phyloP scores from a whole-genome alignment of 2,888 invertebrate genomes.

The Neria commutata region DNA sequence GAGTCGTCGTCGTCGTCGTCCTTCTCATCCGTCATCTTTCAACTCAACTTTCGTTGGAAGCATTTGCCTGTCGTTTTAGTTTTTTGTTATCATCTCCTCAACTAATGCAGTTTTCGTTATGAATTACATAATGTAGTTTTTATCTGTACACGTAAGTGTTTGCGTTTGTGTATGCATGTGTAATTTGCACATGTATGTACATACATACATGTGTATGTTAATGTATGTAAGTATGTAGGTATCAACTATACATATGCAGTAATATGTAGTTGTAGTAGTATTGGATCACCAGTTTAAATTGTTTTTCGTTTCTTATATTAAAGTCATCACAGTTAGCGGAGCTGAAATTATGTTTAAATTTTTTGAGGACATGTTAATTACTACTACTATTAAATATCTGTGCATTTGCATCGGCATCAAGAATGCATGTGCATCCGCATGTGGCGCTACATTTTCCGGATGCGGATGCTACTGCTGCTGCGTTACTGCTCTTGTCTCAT shows the following conservation, averaged over 20 bases:
- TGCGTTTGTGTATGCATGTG: slow-evolving; percentile 26
- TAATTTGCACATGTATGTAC: slow-evolving; percentile 23
- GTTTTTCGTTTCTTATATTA: slow-evolving; percentile 61
- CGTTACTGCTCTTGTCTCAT: slow-evolving; percentile 16
- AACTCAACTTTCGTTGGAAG: too few relatives aligned
- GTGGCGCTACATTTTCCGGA: slow-evolving; percentile 21
- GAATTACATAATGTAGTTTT: not conserved
- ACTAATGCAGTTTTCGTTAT: too few relatives aligned
- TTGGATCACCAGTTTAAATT: slow-evolving; percentile 14
- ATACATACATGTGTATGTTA: slow-evolving; percentile 4
- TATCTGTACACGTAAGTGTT: slow-evolving; percentile 29
- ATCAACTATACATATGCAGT: slow-evolving; percentile 19
- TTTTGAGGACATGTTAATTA: slow-evolving; percentile 46
- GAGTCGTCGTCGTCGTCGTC: not conserved
- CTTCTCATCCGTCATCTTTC: too few relatives aligned
- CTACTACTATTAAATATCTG: not conserved
- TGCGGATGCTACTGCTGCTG: slow-evolving; percentile 28
- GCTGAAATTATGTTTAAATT: slow-evolving; percentile 62
- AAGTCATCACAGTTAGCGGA: slow-evolving; percentile 64
- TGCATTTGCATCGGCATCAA: not conserved
- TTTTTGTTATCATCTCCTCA: too few relatives aligned
- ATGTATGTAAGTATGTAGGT: slow-evolving; percentile 32
- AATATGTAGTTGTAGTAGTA: not conserved
- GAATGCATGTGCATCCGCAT: slow-evolving; percentile 3
- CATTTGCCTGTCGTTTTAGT: too few relatives aligned